Evolutionary conservation across 2,113 vertebrate genomes (phyloP).

Genomic region (Atrichornis clamosus): DNA sequence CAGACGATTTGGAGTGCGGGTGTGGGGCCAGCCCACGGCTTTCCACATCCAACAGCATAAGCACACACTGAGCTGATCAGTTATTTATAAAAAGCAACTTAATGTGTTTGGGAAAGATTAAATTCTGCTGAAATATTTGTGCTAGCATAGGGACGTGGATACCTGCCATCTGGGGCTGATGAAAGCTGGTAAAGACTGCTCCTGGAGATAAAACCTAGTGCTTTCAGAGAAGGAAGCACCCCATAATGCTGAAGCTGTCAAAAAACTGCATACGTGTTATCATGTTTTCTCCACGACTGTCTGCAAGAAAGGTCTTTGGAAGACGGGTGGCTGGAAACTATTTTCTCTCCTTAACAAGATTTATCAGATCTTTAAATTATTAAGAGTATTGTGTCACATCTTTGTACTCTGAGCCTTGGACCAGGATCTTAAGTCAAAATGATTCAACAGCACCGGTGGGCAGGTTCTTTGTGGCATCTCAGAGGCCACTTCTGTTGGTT

Average conservation of each 20-base stretch:
- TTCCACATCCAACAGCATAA: background rate
- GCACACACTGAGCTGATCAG: background rate
- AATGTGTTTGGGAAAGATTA: constrained; percentile 46
- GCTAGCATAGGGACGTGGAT: background rate
- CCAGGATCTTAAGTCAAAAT: background rate
- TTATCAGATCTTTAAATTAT: background rate
- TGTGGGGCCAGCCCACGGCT: background rate
- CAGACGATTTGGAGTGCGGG: background rate
- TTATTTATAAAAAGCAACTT: constrained; percentile 33
- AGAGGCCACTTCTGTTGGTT: background rate
- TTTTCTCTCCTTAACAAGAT: background rate
- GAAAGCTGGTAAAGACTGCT: background rate
- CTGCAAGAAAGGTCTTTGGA: background rate
- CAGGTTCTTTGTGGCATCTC: background rate
- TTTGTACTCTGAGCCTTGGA: background rate
- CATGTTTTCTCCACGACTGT: background rate
- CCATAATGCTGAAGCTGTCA: background rate
- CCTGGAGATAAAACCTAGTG: background rate
- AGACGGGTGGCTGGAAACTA: background rate
- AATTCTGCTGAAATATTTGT: constrained; percentile 19
- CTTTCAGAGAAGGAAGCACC: background rate
- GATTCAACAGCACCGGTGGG: background rate
- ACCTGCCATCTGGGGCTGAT: background rate
- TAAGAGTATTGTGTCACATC: background rate
- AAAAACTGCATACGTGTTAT: background rate